phyloP scores from a whole-genome alignment of 2,797 vertebrate genomes.

The Dallia pectoralis region DNA sequence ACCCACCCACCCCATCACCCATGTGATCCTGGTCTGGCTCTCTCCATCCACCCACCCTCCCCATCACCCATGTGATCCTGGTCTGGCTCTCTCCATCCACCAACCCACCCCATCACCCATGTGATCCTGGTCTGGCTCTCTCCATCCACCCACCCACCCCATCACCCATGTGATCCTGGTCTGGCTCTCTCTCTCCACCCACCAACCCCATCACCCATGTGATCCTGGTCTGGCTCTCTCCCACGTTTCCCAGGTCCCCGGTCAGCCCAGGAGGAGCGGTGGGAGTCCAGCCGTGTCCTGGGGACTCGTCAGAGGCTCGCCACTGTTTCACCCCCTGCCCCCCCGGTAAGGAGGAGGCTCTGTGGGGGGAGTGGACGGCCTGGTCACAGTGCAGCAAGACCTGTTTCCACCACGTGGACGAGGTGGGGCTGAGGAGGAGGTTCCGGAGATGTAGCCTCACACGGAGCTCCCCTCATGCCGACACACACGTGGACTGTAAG shows the following conservation, averaged over 20 bases:
- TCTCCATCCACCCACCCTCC: too few species aligned
- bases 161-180: too few species aligned
- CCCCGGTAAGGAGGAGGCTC: conserved; percentile 66
- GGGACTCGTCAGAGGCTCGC: conserved; percentile 73
- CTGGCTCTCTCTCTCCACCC: too few species aligned
- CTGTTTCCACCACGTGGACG: conserved; percentile 78
- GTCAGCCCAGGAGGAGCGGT: conserved; percentile 64
- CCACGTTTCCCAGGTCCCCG: conserved; percentile 71
- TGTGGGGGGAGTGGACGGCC: conserved; percentile 78
- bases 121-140: too few species aligned
- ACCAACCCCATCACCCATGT: too few species aligned
- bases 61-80: too few species aligned
- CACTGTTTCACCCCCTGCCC: conserved; percentile 73
- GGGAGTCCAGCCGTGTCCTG: conserved; percentile 72
- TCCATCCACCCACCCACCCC: too few species aligned
- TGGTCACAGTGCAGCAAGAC: conserved; percentile 87
- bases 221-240: neutral
- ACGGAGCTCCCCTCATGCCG: neutral
- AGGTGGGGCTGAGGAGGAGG: conserved; percentile 69
- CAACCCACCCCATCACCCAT: too few species aligned
- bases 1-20: too few species aligned
- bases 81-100: too few species aligned
- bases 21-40: too few species aligned
- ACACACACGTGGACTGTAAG: conserved; percentile 52
- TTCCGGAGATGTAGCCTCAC: conserved; percentile 73